Conservation (phyloP, 1,140 invertebrate genomes). For the Cheumatopsyche charites region DNA sequence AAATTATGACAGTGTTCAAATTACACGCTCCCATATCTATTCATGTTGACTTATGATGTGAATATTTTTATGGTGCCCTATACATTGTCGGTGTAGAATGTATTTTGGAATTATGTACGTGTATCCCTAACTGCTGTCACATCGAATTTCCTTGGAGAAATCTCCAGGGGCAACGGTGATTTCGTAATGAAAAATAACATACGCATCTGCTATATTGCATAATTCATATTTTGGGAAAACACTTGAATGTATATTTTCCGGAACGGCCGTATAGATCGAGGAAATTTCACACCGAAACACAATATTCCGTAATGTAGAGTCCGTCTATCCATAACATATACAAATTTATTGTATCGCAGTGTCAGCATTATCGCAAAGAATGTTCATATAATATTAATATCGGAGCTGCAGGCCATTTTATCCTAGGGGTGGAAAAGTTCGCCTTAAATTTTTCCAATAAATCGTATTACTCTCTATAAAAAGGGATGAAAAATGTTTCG, state of each 20-base stretch:
- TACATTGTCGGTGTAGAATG: background rate
- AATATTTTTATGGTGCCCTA: conserved; percentile 9
- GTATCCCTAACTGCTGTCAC: conserved; percentile 20
- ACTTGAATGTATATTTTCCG: too few species aligned
- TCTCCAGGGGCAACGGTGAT: conserved; percentile 16
- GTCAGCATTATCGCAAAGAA: too few species aligned
- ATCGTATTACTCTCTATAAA: conserved; percentile 16
- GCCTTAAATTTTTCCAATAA: conserved; percentile 12
- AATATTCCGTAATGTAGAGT: too few species aligned
- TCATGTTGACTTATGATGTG: conserved; percentile 12
- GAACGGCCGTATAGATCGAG: too few species aligned
- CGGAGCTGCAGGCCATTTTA: too few species aligned
- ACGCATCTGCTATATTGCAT: conserved; percentile 23
- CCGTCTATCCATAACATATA: too few species aligned
- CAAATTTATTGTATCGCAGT: too few species aligned
- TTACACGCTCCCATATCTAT: background rate
- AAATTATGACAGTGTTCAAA: too few species aligned
- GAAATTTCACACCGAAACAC: too few species aligned
- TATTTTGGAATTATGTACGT: conserved; percentile 15
- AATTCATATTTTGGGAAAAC: conserved; percentile 12
- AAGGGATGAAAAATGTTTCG: conserved; percentile 23
- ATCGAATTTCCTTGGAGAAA: conserved; percentile 14
- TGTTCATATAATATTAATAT: too few species aligned
- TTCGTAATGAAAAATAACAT: conserved; percentile 24
- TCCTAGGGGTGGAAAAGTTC: background rate